Percentiles rank a stretch among this genome's conserved stretches.
Evolutionary conservation across 1,140 invertebrate species (phyloP).

Genomic region (Mamestra configurata): DNA sequence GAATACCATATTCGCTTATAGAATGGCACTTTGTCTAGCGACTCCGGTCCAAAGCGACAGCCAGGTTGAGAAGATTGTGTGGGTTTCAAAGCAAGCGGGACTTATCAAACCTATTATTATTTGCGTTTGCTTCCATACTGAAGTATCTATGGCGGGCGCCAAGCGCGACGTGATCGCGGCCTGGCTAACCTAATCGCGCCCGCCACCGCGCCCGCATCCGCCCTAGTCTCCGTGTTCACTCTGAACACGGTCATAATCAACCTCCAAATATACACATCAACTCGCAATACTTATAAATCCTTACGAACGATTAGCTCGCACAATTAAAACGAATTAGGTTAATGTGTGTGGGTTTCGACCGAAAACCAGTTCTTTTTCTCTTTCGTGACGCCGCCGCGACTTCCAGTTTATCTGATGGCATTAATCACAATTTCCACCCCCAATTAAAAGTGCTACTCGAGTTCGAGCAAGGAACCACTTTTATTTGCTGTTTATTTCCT

Average conservation of each 20-base stretch:
- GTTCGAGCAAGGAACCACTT: constrained; percentile 69
- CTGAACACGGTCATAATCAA: constrained; percentile 58
- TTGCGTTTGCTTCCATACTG: no score
- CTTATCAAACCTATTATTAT: no score
- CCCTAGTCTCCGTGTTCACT: no score
- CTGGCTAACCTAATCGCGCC: no score
- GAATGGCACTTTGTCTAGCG: no score
- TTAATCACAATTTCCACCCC: constrained; percentile 87
- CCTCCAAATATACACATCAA: constrained; percentile 71
- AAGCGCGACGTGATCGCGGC: no score
- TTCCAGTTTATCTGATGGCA: constrained; percentile 83
- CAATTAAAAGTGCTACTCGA: constrained; percentile 83
- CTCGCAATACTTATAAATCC: constrained; percentile 72
- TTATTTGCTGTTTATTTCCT: constrained; percentile 78
- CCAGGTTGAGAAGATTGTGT: no score
- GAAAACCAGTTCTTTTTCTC: constrained; percentile 64
- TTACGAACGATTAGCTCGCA: constrained; percentile 83
- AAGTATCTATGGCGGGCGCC: no score
- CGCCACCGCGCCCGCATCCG: no score
- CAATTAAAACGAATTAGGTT: constrained; percentile 87
- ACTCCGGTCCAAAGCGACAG: no score
- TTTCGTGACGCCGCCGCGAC: constrained; percentile 70
- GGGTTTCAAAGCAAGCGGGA: no score
- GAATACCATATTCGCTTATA: no score
- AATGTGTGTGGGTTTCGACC: constrained; percentile 82